Evolutionary conservation across 2,888 invertebrate genomes (phyloP).

Genomic region (Lithodes maja): DNA sequence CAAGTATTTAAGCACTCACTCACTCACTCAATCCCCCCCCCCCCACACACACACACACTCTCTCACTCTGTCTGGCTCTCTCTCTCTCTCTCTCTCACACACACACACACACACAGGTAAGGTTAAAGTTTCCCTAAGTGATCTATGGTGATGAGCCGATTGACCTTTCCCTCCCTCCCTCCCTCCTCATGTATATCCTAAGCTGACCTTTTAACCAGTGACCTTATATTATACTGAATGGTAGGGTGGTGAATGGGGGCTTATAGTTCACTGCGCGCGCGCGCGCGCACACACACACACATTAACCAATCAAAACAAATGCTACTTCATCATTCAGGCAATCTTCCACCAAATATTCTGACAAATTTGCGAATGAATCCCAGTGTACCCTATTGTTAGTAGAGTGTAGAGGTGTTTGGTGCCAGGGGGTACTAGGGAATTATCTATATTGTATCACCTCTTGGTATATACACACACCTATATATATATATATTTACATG

Average conservation of each 20-base stretch:
- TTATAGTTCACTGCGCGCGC: background rate
- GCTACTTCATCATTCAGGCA: background rate
- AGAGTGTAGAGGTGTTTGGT: too few species aligned
- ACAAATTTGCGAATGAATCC: too few species aligned
- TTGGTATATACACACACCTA: too few species aligned
- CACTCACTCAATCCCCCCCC: background rate
- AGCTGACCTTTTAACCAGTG: too few species aligned
- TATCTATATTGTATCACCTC: too few species aligned
- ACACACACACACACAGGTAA: background rate
- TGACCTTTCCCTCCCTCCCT: too few species aligned
- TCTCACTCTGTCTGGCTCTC: background rate
- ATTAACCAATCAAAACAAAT: background rate
- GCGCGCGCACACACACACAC: background rate
- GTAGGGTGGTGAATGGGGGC: too few species aligned
- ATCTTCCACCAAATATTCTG: background rate
- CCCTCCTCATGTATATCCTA: too few species aligned
- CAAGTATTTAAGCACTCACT: background rate
- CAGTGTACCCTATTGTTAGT: too few species aligned
- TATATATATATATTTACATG: too few species aligned
- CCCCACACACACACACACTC: background rate
- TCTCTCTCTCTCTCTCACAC: slow-evolving; percentile 1
- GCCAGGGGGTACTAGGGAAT: too few species aligned
- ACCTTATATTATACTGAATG: too few species aligned
- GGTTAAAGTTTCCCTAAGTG: background rate
- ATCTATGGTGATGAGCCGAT: background rate